Evolutionary conservation across 2,888 invertebrate genomes (phyloP).

Genomic region (Lithophane semibrunnea): DNA sequence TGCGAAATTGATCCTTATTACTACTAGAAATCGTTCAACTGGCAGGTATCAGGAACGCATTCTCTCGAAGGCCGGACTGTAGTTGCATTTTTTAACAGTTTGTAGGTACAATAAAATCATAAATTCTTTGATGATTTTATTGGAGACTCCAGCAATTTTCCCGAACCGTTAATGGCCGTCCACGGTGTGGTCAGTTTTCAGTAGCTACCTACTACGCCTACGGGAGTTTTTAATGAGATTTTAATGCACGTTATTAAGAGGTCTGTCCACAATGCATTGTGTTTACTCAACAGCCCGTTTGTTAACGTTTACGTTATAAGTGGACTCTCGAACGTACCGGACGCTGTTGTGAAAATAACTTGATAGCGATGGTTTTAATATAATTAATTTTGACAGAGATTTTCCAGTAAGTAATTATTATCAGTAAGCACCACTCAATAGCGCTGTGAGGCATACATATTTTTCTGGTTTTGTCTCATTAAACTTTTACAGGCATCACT

Average conservation of each 20-base stretch:
- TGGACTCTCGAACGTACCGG: neutral
- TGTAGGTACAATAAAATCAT: neutral
- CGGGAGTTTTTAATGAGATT: slow-evolving; percentile 11
- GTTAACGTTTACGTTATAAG: slow-evolving; percentile 29
- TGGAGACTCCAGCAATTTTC: neutral
- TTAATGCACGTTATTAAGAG: slow-evolving; percentile 26
- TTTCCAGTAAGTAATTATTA: neutral
- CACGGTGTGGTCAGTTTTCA: neutral
- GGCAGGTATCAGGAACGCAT: too few species aligned
- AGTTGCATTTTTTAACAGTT: neutral
- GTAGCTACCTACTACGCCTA: neutral
- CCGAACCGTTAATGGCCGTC: too few species aligned
- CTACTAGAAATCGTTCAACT: too few species aligned
- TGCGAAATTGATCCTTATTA: too few species aligned
- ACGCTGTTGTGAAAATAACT: neutral
- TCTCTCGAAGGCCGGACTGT: too few species aligned
- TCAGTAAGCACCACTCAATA: neutral
- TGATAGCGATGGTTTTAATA: neutral
- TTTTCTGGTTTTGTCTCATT: too few species aligned
- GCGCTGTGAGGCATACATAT: too few species aligned
- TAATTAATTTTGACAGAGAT: neutral
- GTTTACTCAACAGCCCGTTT: neutral
- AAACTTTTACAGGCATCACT: too few species aligned
- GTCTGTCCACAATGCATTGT: slow-evolving; percentile 14
- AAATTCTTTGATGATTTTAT: too few species aligned